Percentiles rank a stretch among this genome's conserved stretches.
phyloP scores from a whole-genome alignment of 2,888 invertebrate genomes.

The Rotaria socialis region DNA sequence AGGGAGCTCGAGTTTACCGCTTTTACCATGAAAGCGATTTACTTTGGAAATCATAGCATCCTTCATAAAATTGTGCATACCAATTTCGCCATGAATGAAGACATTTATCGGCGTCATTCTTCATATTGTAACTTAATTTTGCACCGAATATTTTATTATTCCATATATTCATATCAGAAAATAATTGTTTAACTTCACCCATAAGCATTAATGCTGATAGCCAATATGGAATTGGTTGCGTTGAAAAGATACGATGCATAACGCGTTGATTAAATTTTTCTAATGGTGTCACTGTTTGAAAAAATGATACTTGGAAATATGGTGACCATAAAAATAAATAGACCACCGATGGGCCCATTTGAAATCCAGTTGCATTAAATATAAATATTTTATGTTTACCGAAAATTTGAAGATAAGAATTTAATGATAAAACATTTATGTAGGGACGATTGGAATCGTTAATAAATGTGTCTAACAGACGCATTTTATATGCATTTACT shows the following conservation, averaged over 20 bases:
- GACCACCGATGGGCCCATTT: constrained; percentile 44
- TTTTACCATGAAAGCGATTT: constrained; percentile 41
- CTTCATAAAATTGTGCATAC: constrained; percentile 45
- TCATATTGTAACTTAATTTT: constrained; percentile 44
- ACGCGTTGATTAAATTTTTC: constrained; percentile 45
- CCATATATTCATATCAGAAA: constrained; percentile 46
- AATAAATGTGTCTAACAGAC: constrained; percentile 38
- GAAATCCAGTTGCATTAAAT: constrained; percentile 47
- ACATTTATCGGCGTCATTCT: constrained; percentile 44
- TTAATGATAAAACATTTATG: constrained; percentile 43
- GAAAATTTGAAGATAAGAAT: constrained; percentile 40
- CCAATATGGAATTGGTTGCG: constrained; percentile 40
- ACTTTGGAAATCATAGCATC: constrained; percentile 43
- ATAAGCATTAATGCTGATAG: constrained; percentile 40
- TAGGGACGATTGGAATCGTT: constrained; percentile 39
- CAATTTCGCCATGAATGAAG: constrained; percentile 45
- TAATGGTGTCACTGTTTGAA: constrained; percentile 45
- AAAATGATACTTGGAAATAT: constrained; percentile 40
- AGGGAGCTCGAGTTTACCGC: not conserved
- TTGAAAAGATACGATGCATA: constrained; percentile 41
- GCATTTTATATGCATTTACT: constrained; percentile 44
- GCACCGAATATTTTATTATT: constrained; percentile 46
- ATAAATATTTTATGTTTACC: constrained; percentile 42
- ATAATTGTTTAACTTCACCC: constrained; percentile 45
- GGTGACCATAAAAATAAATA: constrained; percentile 44